Conservation (phyloP, 2,113 vertebrate species). For the Holacanthus passer region DNA sequence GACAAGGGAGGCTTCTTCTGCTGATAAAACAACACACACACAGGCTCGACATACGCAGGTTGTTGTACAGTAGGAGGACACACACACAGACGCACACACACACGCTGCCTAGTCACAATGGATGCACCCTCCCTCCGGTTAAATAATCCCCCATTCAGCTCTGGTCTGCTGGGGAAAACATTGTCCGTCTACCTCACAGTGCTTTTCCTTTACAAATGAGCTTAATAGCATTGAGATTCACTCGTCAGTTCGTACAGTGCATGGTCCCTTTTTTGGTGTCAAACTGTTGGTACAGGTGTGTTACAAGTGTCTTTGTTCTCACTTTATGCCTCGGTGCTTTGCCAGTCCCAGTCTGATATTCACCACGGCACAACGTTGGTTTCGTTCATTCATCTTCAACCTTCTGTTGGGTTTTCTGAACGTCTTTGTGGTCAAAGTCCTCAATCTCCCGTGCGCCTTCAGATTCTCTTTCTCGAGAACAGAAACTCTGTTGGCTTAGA, state of each 20-base stretch:
- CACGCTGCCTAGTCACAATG: constrained; percentile 65
- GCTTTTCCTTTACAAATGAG: constrained; percentile 75
- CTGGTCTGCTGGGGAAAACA: constrained; percentile 34
- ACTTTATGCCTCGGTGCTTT: constrained; percentile 24
- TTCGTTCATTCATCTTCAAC: constrained; percentile 12
- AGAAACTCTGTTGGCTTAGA: constrained; percentile 38
- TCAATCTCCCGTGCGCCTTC: neutral
- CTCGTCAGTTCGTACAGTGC: constrained; percentile 59
- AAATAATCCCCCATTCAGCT: constrained; percentile 58
- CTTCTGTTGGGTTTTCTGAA: neutral
- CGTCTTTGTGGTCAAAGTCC: neutral
- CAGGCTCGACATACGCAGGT: constrained; percentile 57
- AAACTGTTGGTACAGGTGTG: constrained; percentile 40
- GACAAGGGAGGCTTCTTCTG: constrained; percentile 78
- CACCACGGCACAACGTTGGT: neutral
- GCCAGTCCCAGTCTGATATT: constrained; percentile 21
- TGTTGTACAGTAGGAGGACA: constrained; percentile 58
- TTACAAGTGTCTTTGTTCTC: constrained; percentile 48
- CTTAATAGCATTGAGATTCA: constrained; percentile 59
- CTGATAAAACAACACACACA: constrained; percentile 77
- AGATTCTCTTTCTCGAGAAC: constrained; percentile 16
- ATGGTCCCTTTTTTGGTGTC: constrained; percentile 78
- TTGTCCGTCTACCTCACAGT: constrained; percentile 70
- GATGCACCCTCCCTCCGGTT: constrained; percentile 64
- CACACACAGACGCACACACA: constrained; percentile 48